These are phyloP conservation scores for Leuciscus idus DNA, from an alignment of 2,113 vertebrate species.

Conservation along the genomic window DNA sequence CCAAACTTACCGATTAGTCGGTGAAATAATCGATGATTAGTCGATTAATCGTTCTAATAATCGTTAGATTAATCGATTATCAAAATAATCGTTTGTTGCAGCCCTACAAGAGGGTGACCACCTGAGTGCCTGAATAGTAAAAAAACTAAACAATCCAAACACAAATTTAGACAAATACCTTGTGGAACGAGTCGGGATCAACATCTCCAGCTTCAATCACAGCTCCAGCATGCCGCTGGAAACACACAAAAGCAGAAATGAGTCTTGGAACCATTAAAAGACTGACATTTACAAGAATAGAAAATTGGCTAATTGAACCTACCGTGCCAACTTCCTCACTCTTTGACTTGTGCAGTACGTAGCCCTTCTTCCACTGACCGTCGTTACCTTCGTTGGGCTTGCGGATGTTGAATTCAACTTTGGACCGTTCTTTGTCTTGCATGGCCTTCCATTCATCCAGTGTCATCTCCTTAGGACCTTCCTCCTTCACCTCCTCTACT, in stretches of 20 bases:
- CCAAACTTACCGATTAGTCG: no score
- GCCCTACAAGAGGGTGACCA: background rate
- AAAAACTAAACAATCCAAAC: background rate
- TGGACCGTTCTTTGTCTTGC: conserved; percentile 96
- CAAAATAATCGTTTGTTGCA: no score
- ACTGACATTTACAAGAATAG: background rate
- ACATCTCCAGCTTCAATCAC: conserved; percentile 58
- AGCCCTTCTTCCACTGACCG: conserved; percentile 90
- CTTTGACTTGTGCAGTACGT: conserved; percentile 98
- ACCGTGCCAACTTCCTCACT: conserved; percentile 83
- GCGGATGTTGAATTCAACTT: conserved; percentile 98
- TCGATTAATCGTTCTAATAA: no score
- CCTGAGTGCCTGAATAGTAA: background rate
- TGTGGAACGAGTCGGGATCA: conserved; percentile 53
- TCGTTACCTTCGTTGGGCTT: conserved; percentile 97
- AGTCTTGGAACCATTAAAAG: no score
- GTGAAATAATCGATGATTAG: no score
- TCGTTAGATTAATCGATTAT: no score
- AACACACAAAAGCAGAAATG: background rate
- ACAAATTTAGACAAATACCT: conserved; percentile 25
- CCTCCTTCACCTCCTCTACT: conserved; percentile 95
- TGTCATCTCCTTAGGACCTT: conserved; percentile 98
- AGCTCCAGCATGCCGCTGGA: conserved; percentile 50
- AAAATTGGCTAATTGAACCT: background rate
- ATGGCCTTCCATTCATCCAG: conserved; percentile 99